Evolutionary conservation across 2,797 vertebrate species (phyloP).

Genomic region (Meriones psammophilus): DNA sequence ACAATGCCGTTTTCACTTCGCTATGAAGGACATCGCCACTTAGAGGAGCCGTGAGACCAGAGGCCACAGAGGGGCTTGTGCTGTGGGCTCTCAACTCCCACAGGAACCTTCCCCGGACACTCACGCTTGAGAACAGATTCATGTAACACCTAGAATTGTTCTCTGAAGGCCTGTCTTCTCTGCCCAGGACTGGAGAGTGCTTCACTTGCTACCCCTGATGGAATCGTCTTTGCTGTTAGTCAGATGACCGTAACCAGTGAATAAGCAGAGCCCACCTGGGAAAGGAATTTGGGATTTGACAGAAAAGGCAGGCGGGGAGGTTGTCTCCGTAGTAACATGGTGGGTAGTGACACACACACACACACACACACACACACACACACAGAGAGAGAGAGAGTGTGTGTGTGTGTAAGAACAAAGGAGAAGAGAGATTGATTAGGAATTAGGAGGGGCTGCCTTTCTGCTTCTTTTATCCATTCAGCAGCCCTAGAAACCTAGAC

Average conservation of each 20-base stretch:
- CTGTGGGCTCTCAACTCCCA: background rate
- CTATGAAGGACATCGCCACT: background rate
- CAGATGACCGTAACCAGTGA: background rate
- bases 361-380: background rate
- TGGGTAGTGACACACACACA: background rate
- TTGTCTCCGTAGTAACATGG: background rate
- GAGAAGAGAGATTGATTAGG: background rate
- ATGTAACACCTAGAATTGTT: background rate
- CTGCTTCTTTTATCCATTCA: background rate
- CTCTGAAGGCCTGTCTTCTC: background rate
- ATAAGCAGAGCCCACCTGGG: slow-evolving; percentile 37
- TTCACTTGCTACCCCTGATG: background rate
- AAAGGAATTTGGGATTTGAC: slow-evolving; percentile 14
- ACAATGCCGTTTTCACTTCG: slow-evolving; percentile 6
- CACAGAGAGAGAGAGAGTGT: too few species aligned
- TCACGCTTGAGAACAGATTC: background rate
- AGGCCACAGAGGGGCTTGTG: background rate
- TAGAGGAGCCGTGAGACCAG: background rate
- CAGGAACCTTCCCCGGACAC: background rate
- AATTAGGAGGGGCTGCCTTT: background rate
- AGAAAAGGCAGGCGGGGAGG: slow-evolving; percentile 15
- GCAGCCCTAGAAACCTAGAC: background rate
- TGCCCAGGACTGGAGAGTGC: background rate
- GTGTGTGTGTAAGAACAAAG: background rate
- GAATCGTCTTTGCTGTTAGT: background rate